phyloP scores from a whole-genome alignment of 1,140 invertebrate genomes.

The roundworm (Caenorhabditis elegans) region WBcel235 BX284606.5:10766501-10767000 shows the following conservation, averaged over 20 bases:
- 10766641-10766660: slow-evolving; percentile 32
- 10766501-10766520: slow-evolving; percentile 4
- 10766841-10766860: slow-evolving; percentile 27
- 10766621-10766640: neutral
- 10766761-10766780: neutral
- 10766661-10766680: neutral
- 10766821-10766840: slow-evolving; percentile 5
- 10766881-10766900: neutral
- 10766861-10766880: slow-evolving; percentile 7
- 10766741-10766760: slow-evolving; percentile 16
- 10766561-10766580: slow-evolving; percentile 29
- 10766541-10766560: slow-evolving; percentile 24
- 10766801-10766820: neutral
- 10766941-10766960: too few relatives aligned
- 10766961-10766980: too few relatives aligned
- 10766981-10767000: neutral
- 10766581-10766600: slow-evolving; percentile 24
- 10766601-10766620: neutral
- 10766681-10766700: neutral
- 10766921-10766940: too few relatives aligned
- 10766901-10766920: neutral
- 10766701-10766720: neutral
- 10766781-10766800: neutral
- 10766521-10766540: neutral
- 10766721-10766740: neutral